Evolutionary conservation across 2,888 invertebrate species (phyloP).

Genomic region (Melanargia galathea): DNA sequence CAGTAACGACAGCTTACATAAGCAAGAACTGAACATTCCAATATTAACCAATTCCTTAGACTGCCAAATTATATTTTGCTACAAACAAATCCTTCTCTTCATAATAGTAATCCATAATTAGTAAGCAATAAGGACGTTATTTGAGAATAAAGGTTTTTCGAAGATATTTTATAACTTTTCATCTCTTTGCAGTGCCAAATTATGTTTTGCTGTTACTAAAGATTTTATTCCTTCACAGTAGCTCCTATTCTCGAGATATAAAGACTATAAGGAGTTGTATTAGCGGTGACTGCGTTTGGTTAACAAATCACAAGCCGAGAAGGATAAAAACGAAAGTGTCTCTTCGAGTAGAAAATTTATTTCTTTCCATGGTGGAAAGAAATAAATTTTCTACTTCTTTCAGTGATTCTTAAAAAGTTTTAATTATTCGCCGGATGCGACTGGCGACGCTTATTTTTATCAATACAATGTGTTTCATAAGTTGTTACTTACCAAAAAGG

Average conservation of each 20-base stretch:
- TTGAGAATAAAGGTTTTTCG: no score
- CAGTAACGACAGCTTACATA: slow-evolving; percentile 44
- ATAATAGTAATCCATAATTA: slow-evolving; percentile 45
- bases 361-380: no score
- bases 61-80: slow-evolving; percentile 24
- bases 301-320: slow-evolving; percentile 66
- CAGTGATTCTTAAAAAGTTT: slow-evolving; percentile 72
- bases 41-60: slow-evolving; percentile 39
- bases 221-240: slow-evolving; percentile 32
- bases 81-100: slow-evolving; percentile 7
- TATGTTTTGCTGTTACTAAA: slow-evolving; percentile 27
- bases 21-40: slow-evolving; percentile 53
- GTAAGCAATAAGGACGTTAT: no score
- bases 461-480: slow-evolving; percentile 44
- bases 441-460: slow-evolving; percentile 57
- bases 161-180: no score
- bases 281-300: slow-evolving; percentile 50
- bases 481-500: no score
- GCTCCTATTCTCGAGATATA: slow-evolving; percentile 43
- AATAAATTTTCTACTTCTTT: slow-evolving; percentile 68
- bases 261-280: slow-evolving; percentile 45
- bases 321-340: slow-evolving; percentile 73
- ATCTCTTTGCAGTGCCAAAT: not conserved
- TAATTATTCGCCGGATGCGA: slow-evolving; percentile 76
- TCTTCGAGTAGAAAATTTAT: slow-evolving; percentile 73